A percentile compares a stretch with the other conserved stretches of the same genome.
Evolutionary conservation across 1,140 invertebrate species (phyloP).

Genomic region (Papilio polytes): DNA sequence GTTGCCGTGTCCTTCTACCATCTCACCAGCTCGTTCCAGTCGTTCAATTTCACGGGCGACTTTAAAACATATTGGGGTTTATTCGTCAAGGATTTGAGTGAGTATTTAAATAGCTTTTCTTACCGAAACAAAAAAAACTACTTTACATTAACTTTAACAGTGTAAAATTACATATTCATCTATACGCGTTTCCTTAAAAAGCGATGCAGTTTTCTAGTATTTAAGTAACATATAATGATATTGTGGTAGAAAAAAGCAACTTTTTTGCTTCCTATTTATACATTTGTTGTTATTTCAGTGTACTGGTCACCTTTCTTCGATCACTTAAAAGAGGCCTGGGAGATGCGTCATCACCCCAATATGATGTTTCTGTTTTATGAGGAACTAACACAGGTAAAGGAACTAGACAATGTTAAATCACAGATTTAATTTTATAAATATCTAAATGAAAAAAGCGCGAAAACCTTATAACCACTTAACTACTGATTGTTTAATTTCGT

Average conservation of each 20-base stretch:
- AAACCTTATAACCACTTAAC: too few species aligned
- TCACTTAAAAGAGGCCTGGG: constrained; percentile 28
- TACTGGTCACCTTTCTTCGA: constrained; percentile 27
- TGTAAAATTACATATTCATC: too few species aligned
- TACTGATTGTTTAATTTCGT: constrained; percentile 30
- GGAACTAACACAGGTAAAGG: constrained; percentile 42
- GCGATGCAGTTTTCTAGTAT: too few species aligned
- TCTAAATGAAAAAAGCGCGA: too few species aligned
- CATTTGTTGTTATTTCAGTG: not conserved
- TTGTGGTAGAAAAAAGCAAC: too few species aligned
- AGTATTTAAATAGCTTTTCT: constrained; percentile 39
- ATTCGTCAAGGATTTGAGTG: constrained; percentile 88
- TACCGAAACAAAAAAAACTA: not conserved
- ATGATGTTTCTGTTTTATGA: constrained; percentile 48
- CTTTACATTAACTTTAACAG: too few species aligned
- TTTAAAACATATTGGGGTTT: constrained; percentile 89
- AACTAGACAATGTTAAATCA: too few species aligned
- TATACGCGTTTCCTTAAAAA: too few species aligned
- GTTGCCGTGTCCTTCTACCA: constrained; percentile 92
- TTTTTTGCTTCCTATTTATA: not conserved
- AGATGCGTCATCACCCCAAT: constrained; percentile 9
- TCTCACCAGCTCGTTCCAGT: constrained; percentile 87
- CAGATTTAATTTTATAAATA: too few species aligned
- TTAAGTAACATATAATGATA: too few species aligned
- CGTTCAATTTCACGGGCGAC: constrained; percentile 86